A percentile compares a stretch with the other conserved stretches of the same genome.
Conservation (phyloP, 2,888 invertebrate genomes). For the Scaeva pyrastri region DNA sequence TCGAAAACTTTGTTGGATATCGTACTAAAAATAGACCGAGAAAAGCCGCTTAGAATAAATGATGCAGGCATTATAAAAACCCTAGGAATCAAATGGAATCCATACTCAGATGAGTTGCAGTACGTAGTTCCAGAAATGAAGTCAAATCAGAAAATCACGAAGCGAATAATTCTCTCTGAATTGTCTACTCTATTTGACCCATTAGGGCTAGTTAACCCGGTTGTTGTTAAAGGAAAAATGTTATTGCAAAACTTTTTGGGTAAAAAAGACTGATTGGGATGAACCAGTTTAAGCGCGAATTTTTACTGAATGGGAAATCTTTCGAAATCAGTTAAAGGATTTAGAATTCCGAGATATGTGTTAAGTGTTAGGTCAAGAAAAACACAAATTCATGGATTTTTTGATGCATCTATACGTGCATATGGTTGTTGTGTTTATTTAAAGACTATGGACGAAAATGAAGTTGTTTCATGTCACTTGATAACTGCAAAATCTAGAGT, state of each 20-base stretch:
- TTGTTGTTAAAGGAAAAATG: not conserved
- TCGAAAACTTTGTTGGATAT: conserved; percentile 15
- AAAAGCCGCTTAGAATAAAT: conserved; percentile 25
- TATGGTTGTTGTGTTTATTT: conserved; percentile 54
- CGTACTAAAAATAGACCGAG: conserved; percentile 1
- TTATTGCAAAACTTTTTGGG: not conserved
- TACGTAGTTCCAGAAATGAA: not conserved
- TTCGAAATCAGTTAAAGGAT: not conserved
- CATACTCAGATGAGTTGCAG: not conserved
- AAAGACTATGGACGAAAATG: conserved; percentile 24
- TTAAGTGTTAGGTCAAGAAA: not conserved
- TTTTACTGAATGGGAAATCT: too few species aligned
- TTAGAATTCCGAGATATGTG: conserved; percentile 9
- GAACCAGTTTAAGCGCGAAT: not conserved
- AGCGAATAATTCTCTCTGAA: not conserved
- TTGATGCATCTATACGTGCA: conserved; percentile 56
- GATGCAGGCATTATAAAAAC: conserved; percentile 41
- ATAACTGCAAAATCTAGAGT: conserved; percentile 65
- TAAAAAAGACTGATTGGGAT: conserved; percentile 1
- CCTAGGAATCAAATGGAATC: conserved; percentile 2
- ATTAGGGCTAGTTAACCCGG: not conserved
- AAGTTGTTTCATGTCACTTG: conserved; percentile 14
- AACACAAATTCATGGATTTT: conserved; percentile 54
- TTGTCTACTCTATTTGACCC: not conserved
- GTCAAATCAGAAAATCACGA: not conserved